phyloP scores from a whole-genome alignment of 2,113 vertebrate species.

The Passer montanus region DNA sequence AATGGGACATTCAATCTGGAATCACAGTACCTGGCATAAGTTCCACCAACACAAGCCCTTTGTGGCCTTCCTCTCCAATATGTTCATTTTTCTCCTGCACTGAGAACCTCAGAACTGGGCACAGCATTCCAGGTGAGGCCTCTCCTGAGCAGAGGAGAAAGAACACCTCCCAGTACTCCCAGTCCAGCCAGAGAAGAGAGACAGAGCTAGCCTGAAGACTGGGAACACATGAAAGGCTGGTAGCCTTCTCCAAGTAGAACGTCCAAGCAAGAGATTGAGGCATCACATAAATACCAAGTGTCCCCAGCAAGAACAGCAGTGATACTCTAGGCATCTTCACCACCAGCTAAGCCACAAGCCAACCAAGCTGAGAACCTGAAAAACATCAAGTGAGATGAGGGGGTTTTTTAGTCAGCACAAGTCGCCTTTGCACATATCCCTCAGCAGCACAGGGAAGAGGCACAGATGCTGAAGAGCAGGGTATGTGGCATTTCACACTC shows the following conservation, averaged over 20 bases:
- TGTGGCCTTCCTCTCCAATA: neutral
- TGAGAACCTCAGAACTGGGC: neutral
- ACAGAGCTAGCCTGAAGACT: neutral
- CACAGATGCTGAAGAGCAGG: neutral
- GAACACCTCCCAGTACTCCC: neutral
- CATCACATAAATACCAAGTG: neutral
- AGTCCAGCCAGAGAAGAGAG: neutral
- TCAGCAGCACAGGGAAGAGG: neutral
- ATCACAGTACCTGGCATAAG: neutral
- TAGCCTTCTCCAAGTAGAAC: neutral
- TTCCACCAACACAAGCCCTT: neutral
- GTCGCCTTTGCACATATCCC: neutral
- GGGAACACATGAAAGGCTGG: neutral
- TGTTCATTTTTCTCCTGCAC: neutral
- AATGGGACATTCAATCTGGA: neutral
- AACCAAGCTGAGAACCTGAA: neutral
- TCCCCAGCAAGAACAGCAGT: neutral
- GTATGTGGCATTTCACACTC: neutral
- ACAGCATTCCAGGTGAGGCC: neutral
- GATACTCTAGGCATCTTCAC: neutral
- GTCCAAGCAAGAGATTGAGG: neutral
- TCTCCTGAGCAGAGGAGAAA: neutral
- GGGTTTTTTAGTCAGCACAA: neutral
- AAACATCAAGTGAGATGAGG: neutral
- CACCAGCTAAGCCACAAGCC: neutral